Percentiles rank a stretch among this genome's conserved stretches.
Conservation (phyloP, 2,888 invertebrate genomes). For the Willowsia nigromaculata region DNA sequence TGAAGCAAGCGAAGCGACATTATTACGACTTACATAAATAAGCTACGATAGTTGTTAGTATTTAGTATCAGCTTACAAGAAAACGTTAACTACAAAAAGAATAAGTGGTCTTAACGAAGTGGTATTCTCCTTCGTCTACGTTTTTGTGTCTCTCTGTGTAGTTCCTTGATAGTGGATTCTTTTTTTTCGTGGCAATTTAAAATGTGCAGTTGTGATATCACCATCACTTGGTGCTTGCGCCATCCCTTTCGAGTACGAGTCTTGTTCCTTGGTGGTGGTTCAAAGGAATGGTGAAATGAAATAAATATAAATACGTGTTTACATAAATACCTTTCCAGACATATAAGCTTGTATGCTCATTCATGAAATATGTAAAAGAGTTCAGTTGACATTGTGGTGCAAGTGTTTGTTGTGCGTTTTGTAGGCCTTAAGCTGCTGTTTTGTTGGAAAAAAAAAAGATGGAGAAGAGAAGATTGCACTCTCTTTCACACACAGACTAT, state of each 20-base stretch:
- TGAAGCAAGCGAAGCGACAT: constrained; percentile 68
- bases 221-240: background rate
- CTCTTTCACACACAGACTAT: constrained; percentile 1
- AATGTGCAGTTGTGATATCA: constrained; percentile 18
- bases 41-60: constrained; percentile 59
- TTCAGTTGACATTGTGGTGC: constrained; percentile 32
- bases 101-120: constrained; percentile 34
- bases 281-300: background rate
- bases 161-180: background rate
- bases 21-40: constrained; percentile 73
- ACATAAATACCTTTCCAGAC: background rate
- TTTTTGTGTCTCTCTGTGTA: background rate
- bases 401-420: background rate
- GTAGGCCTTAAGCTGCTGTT: background rate
- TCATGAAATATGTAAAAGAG: constrained; percentile 35
- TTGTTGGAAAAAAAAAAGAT: background rate
- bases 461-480: constrained; percentile 2
- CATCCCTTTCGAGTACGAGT: background rate
- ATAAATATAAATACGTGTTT: background rate
- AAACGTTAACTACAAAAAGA: constrained; percentile 61
- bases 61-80: constrained; percentile 70
- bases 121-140: background rate
- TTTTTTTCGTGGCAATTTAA: background rate
- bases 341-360: background rate
- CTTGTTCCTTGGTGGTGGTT: background rate